Conservation (phyloP, 2,888 invertebrate species). For the Pammene aurita region DNA sequence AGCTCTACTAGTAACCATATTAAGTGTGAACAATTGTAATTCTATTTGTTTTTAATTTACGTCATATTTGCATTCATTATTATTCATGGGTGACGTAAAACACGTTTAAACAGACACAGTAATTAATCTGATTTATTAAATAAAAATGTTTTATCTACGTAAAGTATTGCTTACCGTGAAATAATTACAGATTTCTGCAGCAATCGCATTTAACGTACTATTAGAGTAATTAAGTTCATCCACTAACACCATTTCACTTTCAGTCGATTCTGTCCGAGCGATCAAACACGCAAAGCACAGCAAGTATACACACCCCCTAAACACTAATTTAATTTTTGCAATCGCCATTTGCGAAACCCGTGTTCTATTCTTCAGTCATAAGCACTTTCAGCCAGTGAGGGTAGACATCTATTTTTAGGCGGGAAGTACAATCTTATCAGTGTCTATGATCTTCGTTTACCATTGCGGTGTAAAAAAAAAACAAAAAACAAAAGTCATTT, state of each 20-base stretch:
- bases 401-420: constrained; percentile 31
- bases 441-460: constrained; percentile 31
- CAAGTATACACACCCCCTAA: constrained; percentile 20
- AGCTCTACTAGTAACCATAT: constrained; percentile 2
- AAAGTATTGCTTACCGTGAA: constrained; percentile 17
- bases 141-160: not conserved
- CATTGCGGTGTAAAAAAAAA: not conserved
- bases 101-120: not conserved
- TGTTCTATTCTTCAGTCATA: constrained; percentile 21
- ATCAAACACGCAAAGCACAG: constrained; percentile 26
- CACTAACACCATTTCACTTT: constrained; percentile 28
- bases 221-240: constrained; percentile 18
- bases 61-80: constrained; percentile 14
- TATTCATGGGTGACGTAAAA: constrained; percentile 18
- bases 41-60: constrained; percentile 23
- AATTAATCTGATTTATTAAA: not conserved
- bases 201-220: constrained; percentile 15
- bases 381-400: constrained; percentile 31
- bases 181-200: constrained; percentile 17
- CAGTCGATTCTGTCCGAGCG: constrained; percentile 18
- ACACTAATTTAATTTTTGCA: not conserved
- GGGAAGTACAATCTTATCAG: constrained; percentile 18
- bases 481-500: not conserved
- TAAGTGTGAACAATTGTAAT: constrained; percentile 6
- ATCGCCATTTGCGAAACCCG: constrained; percentile 14